These are phyloP conservation scores for Antedon mediterranea DNA, from an alignment of 53 echinoderm and acorn worm genomes.

Conservation along the genomic window DNA sequence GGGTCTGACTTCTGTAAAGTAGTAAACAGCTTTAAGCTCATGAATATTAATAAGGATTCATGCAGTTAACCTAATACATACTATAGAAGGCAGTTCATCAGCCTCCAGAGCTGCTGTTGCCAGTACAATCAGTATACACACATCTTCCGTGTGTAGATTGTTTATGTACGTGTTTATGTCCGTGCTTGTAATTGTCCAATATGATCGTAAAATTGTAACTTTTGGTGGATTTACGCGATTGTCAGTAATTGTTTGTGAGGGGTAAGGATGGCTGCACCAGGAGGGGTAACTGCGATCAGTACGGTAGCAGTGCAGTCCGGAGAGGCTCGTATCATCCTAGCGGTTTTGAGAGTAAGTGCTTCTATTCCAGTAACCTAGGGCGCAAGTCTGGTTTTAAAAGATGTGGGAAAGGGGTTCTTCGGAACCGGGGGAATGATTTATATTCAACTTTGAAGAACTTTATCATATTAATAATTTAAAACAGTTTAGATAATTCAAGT, in stretches of 20 bases:
- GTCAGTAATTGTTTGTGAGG: neutral
- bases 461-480: no score
- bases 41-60: neutral
- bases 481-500: no score
- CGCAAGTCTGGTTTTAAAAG: no score
- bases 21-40: neutral
- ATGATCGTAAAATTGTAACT: neutral
- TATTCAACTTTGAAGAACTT: no score
- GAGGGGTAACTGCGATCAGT: conserved; percentile 69
- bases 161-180: neutral
- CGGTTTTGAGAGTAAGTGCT: conserved; percentile 87
- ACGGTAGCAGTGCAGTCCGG: conserved; percentile 94
- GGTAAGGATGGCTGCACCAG: neutral
- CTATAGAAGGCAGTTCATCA: neutral
- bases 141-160: neutral
- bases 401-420: no score
- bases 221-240: neutral
- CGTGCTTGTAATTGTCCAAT: neutral
- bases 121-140: neutral
- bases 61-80: neutral
- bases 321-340: conserved; percentile 77
- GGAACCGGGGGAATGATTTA: no score
- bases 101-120: neutral
- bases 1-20: neutral
- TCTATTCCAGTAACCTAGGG: no score